phyloP scores from a whole-genome alignment of 2,888 invertebrate species.

The Meandrusa payeni region DNA sequence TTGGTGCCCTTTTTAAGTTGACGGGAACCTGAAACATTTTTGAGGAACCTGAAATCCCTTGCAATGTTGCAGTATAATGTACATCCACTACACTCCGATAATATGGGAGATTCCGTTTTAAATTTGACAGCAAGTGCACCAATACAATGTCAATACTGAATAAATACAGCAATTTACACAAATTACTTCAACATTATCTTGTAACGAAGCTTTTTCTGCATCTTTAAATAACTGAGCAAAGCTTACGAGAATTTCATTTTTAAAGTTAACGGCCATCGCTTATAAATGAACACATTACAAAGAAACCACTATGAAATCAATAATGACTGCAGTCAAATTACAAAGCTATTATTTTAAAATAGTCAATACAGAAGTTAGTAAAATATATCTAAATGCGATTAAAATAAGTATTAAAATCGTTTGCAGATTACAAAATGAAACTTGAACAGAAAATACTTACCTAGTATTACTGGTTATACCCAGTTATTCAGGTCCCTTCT shows the following conservation, averaged over 20 bases:
- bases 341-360: slow-evolving; percentile 1
- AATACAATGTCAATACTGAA: no score
- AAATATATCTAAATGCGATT: slow-evolving; percentile 3
- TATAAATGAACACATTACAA: neutral
- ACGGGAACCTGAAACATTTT: no score
- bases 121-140: no score
- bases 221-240: neutral
- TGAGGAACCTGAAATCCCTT: no score
- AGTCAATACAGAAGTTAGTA: neutral
- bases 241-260: neutral
- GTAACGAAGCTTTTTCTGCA: no score
- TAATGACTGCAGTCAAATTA: slow-evolving; percentile 9
- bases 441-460: slow-evolving; percentile 1
- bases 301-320: slow-evolving; percentile 12
- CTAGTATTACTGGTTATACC: slow-evolving; percentile 10
- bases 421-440: neutral
- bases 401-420: slow-evolving; percentile 3
- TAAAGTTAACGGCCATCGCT: neutral
- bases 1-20: no score
- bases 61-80: no score
- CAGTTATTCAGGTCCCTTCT: slow-evolving; percentile 8
- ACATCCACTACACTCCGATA: no score
- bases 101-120: no score
- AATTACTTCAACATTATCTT: no score
- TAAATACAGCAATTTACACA: no score